Base-by-base conservation (phyloP, 2,113 vertebrate genomes). In the Tupaia tana region DNA sequence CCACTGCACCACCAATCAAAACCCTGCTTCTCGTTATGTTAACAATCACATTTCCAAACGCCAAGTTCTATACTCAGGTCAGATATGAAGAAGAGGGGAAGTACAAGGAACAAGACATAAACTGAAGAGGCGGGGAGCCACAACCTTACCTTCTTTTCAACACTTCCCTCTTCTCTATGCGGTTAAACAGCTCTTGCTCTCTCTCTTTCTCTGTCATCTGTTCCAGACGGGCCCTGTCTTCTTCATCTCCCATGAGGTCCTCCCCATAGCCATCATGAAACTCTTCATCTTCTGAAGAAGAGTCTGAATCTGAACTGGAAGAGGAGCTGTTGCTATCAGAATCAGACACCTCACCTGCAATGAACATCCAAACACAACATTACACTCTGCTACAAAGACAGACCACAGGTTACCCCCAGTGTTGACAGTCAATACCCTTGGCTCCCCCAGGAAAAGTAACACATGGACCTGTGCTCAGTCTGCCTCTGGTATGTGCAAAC, bases 191-290 rank as follows among this genome's bases (percentile, higher is more conserved):
- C 93, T 99, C 99, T 94, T 99, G 99, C 54, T 99, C 99, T 56
- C 99, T 98, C 97, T 99, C 99, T 94, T 99, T 99, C 97, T 99
- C 99, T 0, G 99, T 99, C 99, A 99, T 99, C 98, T 99, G 99
- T 91, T 99, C 99, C 96, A 99, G 98, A 3, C 99, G 99, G 83
- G 99, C 99, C 93, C 99, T 91, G 96, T 99, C 99, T 97, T 99
- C 99, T 27, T 99, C 99, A 92, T 99, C 99, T 61, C 99, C 99
- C 99, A 99, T 99, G 91, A 99, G 97, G 94, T 99, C 99, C 66
- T 99, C 99, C 71, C 99, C 99, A 31, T 99, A 99, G 24, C 99
- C 99, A 93, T 99, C 99, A 61, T 99, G 99, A 97, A 99, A 99
- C 89, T 99, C 99, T 29, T 99, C 99, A 84, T 99, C 99, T 98